Evolutionary conservation across 2,797 vertebrate genomes (phyloP).

Genomic region (Anguilla pacifica): DNA sequence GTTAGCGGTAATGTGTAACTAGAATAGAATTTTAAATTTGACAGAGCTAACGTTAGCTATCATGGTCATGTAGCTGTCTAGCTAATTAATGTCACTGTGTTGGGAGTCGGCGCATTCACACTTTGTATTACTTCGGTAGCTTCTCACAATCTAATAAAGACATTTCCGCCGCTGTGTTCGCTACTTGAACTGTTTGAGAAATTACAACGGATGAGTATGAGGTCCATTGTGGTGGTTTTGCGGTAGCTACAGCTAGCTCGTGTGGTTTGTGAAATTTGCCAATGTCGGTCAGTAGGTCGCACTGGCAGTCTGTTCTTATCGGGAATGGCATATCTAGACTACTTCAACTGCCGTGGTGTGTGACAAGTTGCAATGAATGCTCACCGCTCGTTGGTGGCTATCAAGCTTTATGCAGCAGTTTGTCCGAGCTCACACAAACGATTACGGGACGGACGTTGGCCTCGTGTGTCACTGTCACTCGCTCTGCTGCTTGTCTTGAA

Average conservation of each 20-base stretch:
- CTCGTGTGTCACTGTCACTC: not conserved
- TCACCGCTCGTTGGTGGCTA: not conserved
- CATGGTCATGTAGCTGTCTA: not conserved
- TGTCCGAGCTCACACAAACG: not conserved
- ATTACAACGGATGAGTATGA: not conserved
- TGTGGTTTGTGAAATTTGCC: not conserved
- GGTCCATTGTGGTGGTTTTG: not conserved
- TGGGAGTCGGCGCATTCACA: not conserved
- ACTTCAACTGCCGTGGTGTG: not conserved
- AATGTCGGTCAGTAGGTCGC: conserved; percentile 16
- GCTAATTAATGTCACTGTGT: not conserved
- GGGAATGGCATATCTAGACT: not conserved
- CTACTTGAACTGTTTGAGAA: not conserved
- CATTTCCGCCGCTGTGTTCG: not conserved
- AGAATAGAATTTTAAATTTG: not conserved
- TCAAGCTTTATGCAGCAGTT: not conserved
- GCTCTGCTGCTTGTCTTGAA: not conserved
- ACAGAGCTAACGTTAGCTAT: not conserved
- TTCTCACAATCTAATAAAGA: not conserved
- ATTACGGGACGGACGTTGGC: not conserved
- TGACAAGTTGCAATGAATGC: not conserved
- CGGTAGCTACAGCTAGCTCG: too few relatives aligned
- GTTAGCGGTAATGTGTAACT: not conserved
- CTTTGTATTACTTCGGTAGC: not conserved
- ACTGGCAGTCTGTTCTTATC: not conserved